Evolutionary conservation across 2,113 vertebrate genomes (phyloP), one percentile per base, ranked within the genome.

Genomic region (Coreoperca whiteheadi): DNA sequence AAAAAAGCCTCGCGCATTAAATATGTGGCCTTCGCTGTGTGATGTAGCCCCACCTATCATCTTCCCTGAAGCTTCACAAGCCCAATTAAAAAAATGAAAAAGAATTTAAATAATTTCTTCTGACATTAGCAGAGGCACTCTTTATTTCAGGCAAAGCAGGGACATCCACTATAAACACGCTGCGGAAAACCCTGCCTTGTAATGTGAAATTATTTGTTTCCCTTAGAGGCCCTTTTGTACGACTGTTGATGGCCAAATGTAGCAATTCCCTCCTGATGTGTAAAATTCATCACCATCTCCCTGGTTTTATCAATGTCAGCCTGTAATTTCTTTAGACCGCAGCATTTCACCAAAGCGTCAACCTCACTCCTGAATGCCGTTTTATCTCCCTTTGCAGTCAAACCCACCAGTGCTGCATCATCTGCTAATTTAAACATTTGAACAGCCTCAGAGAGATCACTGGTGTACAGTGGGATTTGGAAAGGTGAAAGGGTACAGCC

Each of bases 11-110:
- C 8, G 4, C 64, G 51, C 20, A n/a, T 70, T 30, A 18, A 18
- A 54, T 43, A 50, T 60, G 56, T 41, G 28, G 56, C 48, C 77
- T 80, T 66, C 37, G 3, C 65, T 46, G 64, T 69, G 28, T 57
- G 64, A 46, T 69, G 56, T 6, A 46, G 34, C 21, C 0, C 20
- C 23, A 6, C 75, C 25, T 41, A 11, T 68, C 21, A 48, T 67
- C 56, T 68, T 53, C 54, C 69, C 75, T 28, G 4, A 25, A 68
- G 69, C 34, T 1, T 2, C 25, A 59, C 54, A 63, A 37, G 11
- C 0, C 69, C 39, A 28, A 4, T 79, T 79, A 63, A 41, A 9
- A 5, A 70, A 61, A 30, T 70, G 4, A 1, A 11, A 63, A 41
- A 9, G 3, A 70, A 61, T 23, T 70, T 2, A 1, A 11, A 43